These are phyloP conservation scores for Phthorimaea operculella DNA, from an alignment of 1,140 invertebrate genomes.

Conservation along the genomic window DNA sequence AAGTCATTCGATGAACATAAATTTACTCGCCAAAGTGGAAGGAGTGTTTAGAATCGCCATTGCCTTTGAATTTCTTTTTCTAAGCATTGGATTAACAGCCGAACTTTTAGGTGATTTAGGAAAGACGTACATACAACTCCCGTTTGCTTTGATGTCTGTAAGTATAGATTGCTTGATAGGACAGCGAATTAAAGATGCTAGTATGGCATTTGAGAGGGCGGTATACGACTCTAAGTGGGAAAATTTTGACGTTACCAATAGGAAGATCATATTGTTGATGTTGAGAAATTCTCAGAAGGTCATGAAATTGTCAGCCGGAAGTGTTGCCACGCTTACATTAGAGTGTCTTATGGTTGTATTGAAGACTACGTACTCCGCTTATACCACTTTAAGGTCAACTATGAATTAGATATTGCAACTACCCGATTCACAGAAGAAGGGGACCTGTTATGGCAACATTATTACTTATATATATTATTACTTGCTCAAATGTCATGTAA, in stretches of 20 bases:
- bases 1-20: constrained; percentile 22
- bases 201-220: constrained; percentile 22
- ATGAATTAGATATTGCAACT: neutral
- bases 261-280: constrained; percentile 30
- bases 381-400: constrained; percentile 11
- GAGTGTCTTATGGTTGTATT: constrained; percentile 30
- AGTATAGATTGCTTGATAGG: constrained; percentile 34
- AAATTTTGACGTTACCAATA: constrained; percentile 29
- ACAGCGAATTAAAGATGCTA: constrained; percentile 35
- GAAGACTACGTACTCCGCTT: constrained; percentile 33
- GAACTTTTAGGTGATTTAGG: constrained; percentile 40
- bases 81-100: constrained; percentile 24
- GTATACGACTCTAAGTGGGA: constrained; percentile 42
- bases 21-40: constrained; percentile 22
- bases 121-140: constrained; percentile 39
- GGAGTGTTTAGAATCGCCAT: constrained; percentile 8
- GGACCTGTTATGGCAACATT: too few species aligned
- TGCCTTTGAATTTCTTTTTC: constrained; percentile 26
- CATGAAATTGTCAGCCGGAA: constrained; percentile 35
- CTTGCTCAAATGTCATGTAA: too few species aligned
- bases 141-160: constrained; percentile 33
- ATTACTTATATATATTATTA: too few species aligned
- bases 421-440: too few species aligned
- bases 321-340: constrained; percentile 27
- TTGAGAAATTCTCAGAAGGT: constrained; percentile 35